Evolutionary conservation across 1,140 invertebrate genomes (phyloP).

Genomic region (Bombus sylvicola): DNA sequence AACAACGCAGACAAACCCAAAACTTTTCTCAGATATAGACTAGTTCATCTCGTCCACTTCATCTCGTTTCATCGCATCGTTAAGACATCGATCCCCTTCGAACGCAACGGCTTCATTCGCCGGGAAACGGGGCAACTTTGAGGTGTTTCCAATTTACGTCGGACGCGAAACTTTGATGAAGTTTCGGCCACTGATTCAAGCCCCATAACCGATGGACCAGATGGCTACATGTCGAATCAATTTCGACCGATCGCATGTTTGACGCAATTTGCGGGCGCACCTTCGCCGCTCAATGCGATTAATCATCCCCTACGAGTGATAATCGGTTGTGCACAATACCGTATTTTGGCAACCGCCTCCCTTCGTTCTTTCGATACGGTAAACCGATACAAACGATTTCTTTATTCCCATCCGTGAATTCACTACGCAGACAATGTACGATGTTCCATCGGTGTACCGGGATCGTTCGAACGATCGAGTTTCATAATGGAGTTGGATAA

Average conservation of each 20-base stretch:
- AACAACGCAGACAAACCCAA: background rate
- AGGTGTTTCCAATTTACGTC: conserved; percentile 28
- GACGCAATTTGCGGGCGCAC: conserved; percentile 32
- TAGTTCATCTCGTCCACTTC: background rate
- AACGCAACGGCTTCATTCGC: background rate
- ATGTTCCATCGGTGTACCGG: background rate
- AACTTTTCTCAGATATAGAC: background rate
- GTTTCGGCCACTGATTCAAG: conserved; percentile 34
- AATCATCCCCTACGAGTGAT: conserved; percentile 25
- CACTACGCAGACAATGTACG: background rate
- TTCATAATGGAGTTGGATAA: conserved; percentile 28
- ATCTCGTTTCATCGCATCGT: background rate
- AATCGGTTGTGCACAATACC: background rate
- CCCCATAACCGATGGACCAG: conserved; percentile 25
- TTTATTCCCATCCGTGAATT: background rate
- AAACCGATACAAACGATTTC: conserved; percentile 37
- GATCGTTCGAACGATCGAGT: conserved; percentile 15
- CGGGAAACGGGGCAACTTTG: background rate
- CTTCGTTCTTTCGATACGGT: conserved; percentile 9
- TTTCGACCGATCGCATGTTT: conserved; percentile 37
- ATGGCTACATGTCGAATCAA: conserved; percentile 34
- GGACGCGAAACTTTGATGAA: conserved; percentile 41
- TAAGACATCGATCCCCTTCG: background rate
- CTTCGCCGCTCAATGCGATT: conserved; percentile 11
- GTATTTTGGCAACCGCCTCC: background rate